Evolutionary conservation across 1,140 invertebrate species (phyloP), one percentile per base, ranked within the genome.

Genomic region (Cydia fagiglandana): DNA sequence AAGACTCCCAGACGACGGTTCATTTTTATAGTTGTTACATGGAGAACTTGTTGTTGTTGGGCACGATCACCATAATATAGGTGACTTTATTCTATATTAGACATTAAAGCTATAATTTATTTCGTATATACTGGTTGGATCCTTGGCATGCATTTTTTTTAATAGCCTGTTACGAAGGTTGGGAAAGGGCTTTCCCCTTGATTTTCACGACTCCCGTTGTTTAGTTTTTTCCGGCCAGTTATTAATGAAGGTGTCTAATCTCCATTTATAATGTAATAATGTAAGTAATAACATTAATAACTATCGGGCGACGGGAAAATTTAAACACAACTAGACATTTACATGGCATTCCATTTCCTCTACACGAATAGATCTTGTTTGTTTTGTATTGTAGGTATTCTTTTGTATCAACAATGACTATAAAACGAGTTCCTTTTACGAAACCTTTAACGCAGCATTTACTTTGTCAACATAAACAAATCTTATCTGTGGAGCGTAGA

Each of bases 401-500:
- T 20, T 56, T 56, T 56, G 53, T 56, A 17, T 56, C 15, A 17
- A 24, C 20, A 24, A 61, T 61, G 20, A 61, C 9, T 61, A 24
- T 61, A 61, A 12, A 70, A 38, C 66, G 34, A 70, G 66, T 70
- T 70, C 38, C 66, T 70, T 17, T 70, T 70, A 20, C 66, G 34
- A 70, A 20, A 70, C 66, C 66, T 70, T 70, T 20, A 61, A 70
- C 66, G n/a, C 15, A 70, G 64, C 17, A 70, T 70, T 70, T 70
- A 70, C 66, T 70, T 70, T 20, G 66, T 70, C 66, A 70, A 70
- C 34, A 70, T 70, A 70, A 70, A 70, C 66, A 45, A 41, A 20
- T 70, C 30, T 70, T 70, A 70, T 70, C 66, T 70, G n/a, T 68
- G 64, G 34, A 70, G 66, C 66, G 66, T 70, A 70, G 66, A 70